phyloP scores from a whole-genome alignment of 2,797 vertebrate species.

The Squalus acanthias region DNA sequence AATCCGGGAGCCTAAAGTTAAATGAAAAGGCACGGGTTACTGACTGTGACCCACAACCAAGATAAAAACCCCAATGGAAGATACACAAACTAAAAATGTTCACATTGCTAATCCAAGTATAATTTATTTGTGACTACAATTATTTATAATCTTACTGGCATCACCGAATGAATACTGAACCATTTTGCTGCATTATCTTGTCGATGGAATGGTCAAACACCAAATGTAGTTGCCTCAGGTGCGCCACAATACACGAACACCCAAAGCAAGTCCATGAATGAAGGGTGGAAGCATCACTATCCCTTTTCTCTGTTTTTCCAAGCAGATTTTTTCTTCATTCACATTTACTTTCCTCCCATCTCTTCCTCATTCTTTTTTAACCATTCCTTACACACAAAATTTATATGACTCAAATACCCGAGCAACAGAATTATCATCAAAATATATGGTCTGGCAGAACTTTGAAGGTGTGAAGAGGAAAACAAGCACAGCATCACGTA shows the following conservation, averaged over 20 bases:
- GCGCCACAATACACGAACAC: background rate
- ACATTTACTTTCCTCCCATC: background rate
- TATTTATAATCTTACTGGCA: background rate
- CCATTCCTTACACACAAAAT: background rate
- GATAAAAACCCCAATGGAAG: background rate
- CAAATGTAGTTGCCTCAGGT: background rate
- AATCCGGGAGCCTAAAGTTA: slow-evolving; percentile 84
- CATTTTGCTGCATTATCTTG: background rate
- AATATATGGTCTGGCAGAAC: background rate
- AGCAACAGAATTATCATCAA: background rate
- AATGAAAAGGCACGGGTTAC: background rate
- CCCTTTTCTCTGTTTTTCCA: background rate
- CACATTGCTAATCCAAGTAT: background rate
- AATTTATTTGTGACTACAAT: background rate
- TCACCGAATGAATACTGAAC: background rate
- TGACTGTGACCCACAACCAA: background rate
- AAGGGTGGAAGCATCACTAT: background rate
- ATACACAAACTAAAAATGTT: background rate
- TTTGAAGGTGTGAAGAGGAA: background rate
- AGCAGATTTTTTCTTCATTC: background rate
- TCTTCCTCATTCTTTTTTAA: background rate
- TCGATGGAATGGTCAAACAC: background rate
- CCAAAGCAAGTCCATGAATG: background rate
- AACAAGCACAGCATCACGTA: background rate
- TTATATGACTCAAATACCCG: background rate